phyloP scores from a whole-genome alignment of 1,140 invertebrate species.

The Aphelenchoides besseyi region DNA sequence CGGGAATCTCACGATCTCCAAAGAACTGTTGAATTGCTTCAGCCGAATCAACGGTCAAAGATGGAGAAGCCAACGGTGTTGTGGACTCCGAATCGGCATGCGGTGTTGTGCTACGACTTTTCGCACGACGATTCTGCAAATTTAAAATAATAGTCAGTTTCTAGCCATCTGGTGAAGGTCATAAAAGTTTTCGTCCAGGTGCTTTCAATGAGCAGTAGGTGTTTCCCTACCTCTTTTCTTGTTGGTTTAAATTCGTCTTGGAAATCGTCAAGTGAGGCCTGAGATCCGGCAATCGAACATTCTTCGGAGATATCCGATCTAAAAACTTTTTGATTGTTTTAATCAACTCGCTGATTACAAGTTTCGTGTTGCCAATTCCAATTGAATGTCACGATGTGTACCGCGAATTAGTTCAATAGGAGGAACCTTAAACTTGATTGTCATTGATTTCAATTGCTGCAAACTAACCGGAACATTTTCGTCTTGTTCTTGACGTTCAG shows the following conservation, averaged over 20 bases:
- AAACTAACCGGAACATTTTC: neutral
- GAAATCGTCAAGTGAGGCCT: conserved; percentile 53
- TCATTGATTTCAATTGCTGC: too few relatives aligned
- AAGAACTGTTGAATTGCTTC: conserved; percentile 47
- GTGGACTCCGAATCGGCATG: conserved; percentile 39
- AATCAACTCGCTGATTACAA: too few relatives aligned
- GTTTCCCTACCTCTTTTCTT: conserved; percentile 16
- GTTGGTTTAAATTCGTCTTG: conserved; percentile 38
- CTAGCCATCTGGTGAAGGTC: conserved; percentile 7
- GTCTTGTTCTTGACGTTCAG: conserved; percentile 17
- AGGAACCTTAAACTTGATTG: conserved; percentile 29
- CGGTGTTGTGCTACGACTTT: conserved; percentile 38
- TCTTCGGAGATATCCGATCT: conserved; percentile 52
- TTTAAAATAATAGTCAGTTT: neutral
- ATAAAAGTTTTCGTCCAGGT: conserved; percentile 3
- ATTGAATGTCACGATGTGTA: conserved; percentile 51
- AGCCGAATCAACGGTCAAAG: conserved; percentile 46
- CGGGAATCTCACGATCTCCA: conserved; percentile 45
- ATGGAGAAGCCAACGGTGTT: conserved; percentile 53
- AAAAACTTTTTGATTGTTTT: too few relatives aligned
- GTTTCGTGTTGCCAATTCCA: conserved; percentile 39
- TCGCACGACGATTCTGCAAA: conserved; percentile 19
- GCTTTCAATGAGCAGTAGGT: neutral
- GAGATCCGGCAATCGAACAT: conserved; percentile 55
- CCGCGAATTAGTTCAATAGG: conserved; percentile 57